Evolutionary conservation across 2,113 vertebrate genomes (phyloP).

Genomic region (Hemiscyllium ocellatum): DNA sequence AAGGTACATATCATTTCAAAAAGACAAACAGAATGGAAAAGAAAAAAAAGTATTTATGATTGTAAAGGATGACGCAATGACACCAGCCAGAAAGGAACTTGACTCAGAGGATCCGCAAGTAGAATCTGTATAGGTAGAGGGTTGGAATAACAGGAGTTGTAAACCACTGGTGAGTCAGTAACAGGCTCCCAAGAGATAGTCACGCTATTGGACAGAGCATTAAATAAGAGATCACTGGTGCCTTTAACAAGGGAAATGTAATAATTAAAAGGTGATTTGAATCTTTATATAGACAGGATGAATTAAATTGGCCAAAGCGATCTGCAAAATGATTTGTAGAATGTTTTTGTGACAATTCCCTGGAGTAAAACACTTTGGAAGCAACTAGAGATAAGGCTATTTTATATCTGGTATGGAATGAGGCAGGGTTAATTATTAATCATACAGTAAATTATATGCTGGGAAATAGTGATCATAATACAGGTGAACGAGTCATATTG

Average conservation of each 20-base stretch:
- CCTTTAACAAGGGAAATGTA: background rate
- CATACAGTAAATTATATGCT: too few relatives aligned
- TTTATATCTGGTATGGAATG: too few relatives aligned
- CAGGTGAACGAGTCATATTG: too few relatives aligned
- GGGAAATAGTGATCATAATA: too few relatives aligned
- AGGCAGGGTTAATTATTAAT: too few relatives aligned
- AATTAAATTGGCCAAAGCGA: background rate
- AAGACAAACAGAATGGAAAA: background rate
- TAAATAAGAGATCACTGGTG: background rate
- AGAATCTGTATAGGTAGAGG: background rate
- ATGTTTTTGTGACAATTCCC: background rate
- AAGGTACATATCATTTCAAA: too few relatives aligned
- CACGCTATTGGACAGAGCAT: background rate
- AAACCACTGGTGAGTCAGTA: background rate
- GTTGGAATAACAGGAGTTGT: background rate
- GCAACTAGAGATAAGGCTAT: too few relatives aligned
- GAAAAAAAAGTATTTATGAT: background rate
- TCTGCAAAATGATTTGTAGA: background rate
- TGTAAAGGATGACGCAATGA: background rate
- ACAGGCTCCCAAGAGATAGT: background rate
- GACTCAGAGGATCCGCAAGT: too few relatives aligned
- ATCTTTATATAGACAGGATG: background rate
- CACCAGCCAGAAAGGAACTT: background rate
- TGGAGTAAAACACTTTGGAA: background rate
- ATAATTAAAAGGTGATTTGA: background rate